Evolutionary conservation across 2,888 invertebrate species (phyloP).

Genomic region (Lepetodrilus schrolli): DNA sequence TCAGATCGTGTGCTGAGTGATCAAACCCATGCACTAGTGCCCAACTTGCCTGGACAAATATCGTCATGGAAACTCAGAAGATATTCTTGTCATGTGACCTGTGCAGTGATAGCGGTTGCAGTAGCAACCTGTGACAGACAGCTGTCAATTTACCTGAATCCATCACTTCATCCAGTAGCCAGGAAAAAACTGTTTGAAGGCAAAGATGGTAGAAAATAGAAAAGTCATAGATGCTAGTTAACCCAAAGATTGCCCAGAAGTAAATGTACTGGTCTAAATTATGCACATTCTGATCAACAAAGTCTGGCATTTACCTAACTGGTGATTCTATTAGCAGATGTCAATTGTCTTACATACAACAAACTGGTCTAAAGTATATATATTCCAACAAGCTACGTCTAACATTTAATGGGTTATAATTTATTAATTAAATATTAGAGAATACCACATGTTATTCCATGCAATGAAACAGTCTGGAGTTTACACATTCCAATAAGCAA

Average conservation of each 20-base stretch:
- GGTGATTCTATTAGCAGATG: too few relatives aligned
- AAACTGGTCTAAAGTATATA: too few relatives aligned
- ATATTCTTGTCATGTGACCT: conserved; percentile 5
- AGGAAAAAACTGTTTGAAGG: conserved; percentile 38
- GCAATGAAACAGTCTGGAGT: too few relatives aligned
- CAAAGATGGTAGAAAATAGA: conserved; percentile 3
- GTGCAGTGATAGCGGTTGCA: conserved; percentile 29
- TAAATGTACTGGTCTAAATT: too few relatives aligned
- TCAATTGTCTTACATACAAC: too few relatives aligned
- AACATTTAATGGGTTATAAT: too few relatives aligned
- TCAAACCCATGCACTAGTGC: conserved; percentile 17
- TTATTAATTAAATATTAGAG: too few relatives aligned
- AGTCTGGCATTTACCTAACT: too few relatives aligned
- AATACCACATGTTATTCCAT: too few relatives aligned
- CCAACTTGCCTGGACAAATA: neutral
- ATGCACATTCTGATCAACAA: too few relatives aligned
- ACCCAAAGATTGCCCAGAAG: neutral
- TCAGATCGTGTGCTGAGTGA: neutral
- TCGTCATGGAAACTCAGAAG: conserved; percentile 2
- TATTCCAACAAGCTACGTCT: too few relatives aligned
- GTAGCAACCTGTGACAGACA: conserved; percentile 15
- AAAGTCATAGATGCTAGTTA: neutral
- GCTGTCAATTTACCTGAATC: conserved; percentile 39
- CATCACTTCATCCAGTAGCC: conserved; percentile 35
- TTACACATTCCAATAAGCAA: too few relatives aligned